Base-by-base conservation (phyloP, 2,888 invertebrate genomes). In the Drosophila mimetica region DNA sequence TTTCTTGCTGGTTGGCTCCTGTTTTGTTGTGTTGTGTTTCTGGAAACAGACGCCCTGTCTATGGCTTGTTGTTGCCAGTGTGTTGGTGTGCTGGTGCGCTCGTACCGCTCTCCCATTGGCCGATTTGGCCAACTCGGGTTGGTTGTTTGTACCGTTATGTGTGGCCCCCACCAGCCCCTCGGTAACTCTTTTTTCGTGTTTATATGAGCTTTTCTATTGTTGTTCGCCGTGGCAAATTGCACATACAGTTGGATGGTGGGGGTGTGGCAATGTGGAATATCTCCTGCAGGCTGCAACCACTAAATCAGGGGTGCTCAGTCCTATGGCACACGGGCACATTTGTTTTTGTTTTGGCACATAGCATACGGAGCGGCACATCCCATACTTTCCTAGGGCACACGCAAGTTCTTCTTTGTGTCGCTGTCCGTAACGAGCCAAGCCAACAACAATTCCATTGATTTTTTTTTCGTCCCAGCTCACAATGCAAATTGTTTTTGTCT, bases 1-100 rank as follows among this genome's bases (percentile, higher is more conserved):
- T 75, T 77, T 74, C 71, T 80, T 84, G 84, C 81, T 82, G 82
- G 85, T 87, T 83, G 83, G 85, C 76, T 80, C 77, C 76, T 85
- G 87, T 87, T 79, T 87, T 78, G 77, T 86, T 87, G 76, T 87
- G 87, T 87, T 86, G 85, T 78, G 77, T 85, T 84, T 77, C 84
- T 86, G 85, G 82, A 82, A 88, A 77, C 82, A 84, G 79, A 81
- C 76, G 79, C 75, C 60, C 81, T 82, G 88, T 77, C 85, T 77
- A 74, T 78, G 77, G 81, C 63, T 64, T 63, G 74, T 72, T 77
- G 78, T 76, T 75, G 74, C 74, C 71, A 66, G 83, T 81, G 74
- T 65, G 75, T 77, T 39, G 39, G 39, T 39, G 39, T 39, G 39
- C 39, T 54, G 59, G 44, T 46, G 67, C 64, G 75, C 46, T 74